phyloP scores from a whole-genome alignment of 2,797 vertebrate genomes.

The Natrix natrix region DNA sequence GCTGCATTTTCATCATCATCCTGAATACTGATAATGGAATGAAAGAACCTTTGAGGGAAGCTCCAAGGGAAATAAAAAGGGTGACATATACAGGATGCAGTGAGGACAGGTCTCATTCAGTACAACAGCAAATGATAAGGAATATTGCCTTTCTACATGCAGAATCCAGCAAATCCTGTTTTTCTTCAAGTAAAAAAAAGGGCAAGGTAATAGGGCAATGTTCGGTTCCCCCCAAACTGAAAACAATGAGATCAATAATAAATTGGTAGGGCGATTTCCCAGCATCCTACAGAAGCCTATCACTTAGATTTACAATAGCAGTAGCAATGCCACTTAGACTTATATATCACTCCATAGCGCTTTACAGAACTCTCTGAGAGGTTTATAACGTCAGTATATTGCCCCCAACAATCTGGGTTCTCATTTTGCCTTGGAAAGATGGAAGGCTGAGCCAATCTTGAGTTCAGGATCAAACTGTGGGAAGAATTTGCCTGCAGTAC shows the following conservation, averaged over 20 bases:
- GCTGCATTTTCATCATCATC: not conserved
- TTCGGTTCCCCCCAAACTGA: not conserved
- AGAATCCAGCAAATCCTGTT: not conserved
- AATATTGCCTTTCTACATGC: not conserved
- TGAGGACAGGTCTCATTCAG: not conserved
- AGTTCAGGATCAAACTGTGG: not conserved
- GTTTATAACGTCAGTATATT: not conserved
- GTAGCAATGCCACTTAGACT: not conserved
- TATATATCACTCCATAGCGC: not conserved
- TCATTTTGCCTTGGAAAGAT: not conserved
- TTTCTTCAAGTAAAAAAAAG: not conserved
- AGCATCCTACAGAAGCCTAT: not conserved
- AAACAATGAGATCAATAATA: not conserved
- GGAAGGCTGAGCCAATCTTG: not conserved
- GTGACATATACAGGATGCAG: not conserved
- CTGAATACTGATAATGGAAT: not conserved
- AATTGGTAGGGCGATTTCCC: not conserved
- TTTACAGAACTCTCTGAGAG: not conserved
- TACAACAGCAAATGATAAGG: not conserved
- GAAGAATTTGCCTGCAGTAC: not conserved
- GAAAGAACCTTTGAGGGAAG: not conserved
- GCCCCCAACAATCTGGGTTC: not conserved
- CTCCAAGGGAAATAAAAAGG: not conserved
- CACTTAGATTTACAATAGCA: not conserved
- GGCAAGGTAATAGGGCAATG: not conserved